Base-by-base conservation (phyloP, 2,113 vertebrate genomes). In the Neotoma lepida region DNA sequence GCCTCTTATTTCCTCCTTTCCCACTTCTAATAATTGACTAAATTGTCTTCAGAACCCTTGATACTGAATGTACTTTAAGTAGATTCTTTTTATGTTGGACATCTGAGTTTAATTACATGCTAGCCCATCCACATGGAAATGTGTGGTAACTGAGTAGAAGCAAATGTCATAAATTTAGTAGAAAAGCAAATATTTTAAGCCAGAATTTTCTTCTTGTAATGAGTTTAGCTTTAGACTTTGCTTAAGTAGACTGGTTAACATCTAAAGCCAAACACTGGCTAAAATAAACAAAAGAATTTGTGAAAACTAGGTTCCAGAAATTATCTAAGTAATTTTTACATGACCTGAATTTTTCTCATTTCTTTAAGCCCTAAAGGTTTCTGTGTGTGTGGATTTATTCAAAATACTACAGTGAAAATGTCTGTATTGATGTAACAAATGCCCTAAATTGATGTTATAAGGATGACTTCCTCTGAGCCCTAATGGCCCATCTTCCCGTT, bases 111-210 rank as follows among this genome's bases (percentile, higher is more conserved):
- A 91, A 94, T 95, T 89, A 96, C 66, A n/a, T 80, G 17, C 70
- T 61, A 73, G 35, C 88, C 46, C 54, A 77, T 96, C 86, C 77
- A 89, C 73, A 93, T 82, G 74, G 86, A 90, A 94, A 76, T 81
- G 77, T 74, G 77, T 86, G n/a, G 91, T 64, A 90, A 94, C 49
- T 58, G 28, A 70, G 88, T 92, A 44, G 44, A 95, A 90, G 87
- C 56, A 95, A 95, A 82, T 61, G 89, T 77, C 95, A 96, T 90
- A 95, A 96, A 96, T 93, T 94, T 91, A 89, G n/a, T 71, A 90
- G 33, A 82, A 77, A 94, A 39, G 61, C 82, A 93, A 81, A 33
- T 58, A 86, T 76, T 94, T 92, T 74, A 94, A 44, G 80, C 64
- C 44, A 92, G 82, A 3, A 86, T 78, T 89, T 96, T 94, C 80